Base-by-base conservation (phyloP, 2,113 vertebrate genomes). In the Aptenodytes forsteri region DNA sequence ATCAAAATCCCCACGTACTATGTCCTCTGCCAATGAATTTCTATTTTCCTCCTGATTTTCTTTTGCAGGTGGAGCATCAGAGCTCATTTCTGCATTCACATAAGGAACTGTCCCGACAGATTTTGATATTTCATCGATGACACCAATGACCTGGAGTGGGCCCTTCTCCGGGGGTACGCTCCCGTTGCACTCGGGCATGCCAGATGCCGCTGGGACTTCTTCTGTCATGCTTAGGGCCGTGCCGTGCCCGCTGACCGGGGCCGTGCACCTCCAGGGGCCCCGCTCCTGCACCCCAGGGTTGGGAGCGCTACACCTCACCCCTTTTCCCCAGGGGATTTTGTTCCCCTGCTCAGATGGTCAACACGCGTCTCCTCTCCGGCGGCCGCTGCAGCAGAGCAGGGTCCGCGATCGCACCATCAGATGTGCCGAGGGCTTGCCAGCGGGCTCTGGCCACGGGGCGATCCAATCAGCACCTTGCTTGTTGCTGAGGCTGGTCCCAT, bases 151-250 rank as follows among this genome's bases (percentile, higher is more conserved):
- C 58, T 93, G 93, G 25, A 95, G 94, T 2, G 96, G 97, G 52
- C 64, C 77, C 4, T 94, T 87, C 92, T 73, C 83, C 9, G 71
- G 66, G 46, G 89, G 23, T 0, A 84, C 49, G 34, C 96, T 95
- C 21, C 98, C 97, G 18, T 98, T 98, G 46, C 92, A 97, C 36
- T 96, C 94, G 9, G 90, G 94, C 84, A 95, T 56, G 66, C 80
- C 38, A 27, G 96, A 14, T 4, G 44, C 76, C 5, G 5, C 64
- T 10, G 97, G 84, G 30, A 12, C 56, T 10, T 95, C 88, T 32
- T 99, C 98, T 27, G 98, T 98, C 98, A 99, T 99, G 71, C 87
- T 96, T 26, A 3, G 54, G 29, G 56, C 23, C 26, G 40, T 2
- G 55, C 90, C 32, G 73, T 13, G 80, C 56, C 25, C 11, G 0